Evolutionary conservation across 2,888 invertebrate species (phyloP).

Genomic region (Notodonta dromedarius): DNA sequence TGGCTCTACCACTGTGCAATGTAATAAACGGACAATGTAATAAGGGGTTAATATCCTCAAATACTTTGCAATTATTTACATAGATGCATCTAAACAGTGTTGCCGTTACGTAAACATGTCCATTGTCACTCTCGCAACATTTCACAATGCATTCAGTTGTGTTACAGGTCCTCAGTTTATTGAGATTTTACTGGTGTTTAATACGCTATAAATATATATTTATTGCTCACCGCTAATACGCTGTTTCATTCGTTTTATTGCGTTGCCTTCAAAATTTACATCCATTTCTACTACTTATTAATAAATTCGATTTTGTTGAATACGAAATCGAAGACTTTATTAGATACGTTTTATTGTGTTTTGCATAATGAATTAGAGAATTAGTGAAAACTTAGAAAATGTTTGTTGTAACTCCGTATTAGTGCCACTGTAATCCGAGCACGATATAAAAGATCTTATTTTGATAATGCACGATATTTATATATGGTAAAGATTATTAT

Average conservation of each 20-base stretch:
- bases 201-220: constrained; percentile 79
- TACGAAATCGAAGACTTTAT: constrained; percentile 68
- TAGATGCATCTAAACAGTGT: neutral
- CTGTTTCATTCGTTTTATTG: constrained; percentile 76
- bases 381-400: constrained; percentile 33
- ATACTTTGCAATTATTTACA: neutral
- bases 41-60: too few relatives aligned
- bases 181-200: constrained; percentile 75
- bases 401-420: constrained; percentile 29
- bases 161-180: constrained; percentile 61
- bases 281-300: constrained; percentile 61
- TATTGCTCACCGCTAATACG: constrained; percentile 72
- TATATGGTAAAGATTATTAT: too few relatives aligned
- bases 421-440: constrained; percentile 14
- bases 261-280: constrained; percentile 68
- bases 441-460: too few relatives aligned
- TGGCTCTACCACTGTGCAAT: too few relatives aligned
- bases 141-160: constrained; percentile 37
- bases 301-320: constrained; percentile 73
- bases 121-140: constrained; percentile 16
- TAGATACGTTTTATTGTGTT: constrained; percentile 64
- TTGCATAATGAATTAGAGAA: constrained; percentile 49
- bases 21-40: too few relatives aligned
- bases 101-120: constrained; percentile 28
- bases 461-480: too few relatives aligned